phyloP scores from a whole-genome alignment of 1,140 invertebrate genomes.

The Coelopa frigida region DNA sequence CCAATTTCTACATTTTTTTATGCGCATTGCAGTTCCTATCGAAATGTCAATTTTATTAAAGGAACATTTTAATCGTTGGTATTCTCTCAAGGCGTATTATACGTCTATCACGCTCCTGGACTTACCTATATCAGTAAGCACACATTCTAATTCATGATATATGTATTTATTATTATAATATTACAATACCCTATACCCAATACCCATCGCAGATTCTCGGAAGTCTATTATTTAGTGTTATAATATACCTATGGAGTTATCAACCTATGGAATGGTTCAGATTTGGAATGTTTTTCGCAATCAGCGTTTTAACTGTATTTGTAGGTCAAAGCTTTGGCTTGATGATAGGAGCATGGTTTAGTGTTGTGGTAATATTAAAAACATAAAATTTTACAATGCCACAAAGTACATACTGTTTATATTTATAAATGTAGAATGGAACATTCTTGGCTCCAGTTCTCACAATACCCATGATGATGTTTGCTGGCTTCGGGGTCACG shows the following conservation, averaged over 20 bases:
- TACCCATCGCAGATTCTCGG: slow-evolving; percentile 54
- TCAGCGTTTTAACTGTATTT: slow-evolving; percentile 73
- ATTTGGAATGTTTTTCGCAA: slow-evolving; percentile 75
- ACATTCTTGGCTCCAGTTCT: slow-evolving; percentile 72
- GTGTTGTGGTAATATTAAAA: slow-evolving; percentile 61
- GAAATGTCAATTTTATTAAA: slow-evolving; percentile 86
- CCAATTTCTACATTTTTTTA: slow-evolving; percentile 2
- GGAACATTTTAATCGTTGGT: slow-evolving; percentile 95
- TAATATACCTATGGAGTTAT: slow-evolving; percentile 80
- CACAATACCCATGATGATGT: slow-evolving; percentile 81
- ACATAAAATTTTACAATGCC: no score
- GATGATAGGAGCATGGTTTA: slow-evolving; percentile 76
- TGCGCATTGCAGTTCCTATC: slow-evolving; percentile 68
- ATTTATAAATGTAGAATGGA: slow-evolving; percentile 72
- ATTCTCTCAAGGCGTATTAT: slow-evolving; percentile 89
- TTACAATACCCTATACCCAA: slow-evolving; percentile 3
- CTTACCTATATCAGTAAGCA: slow-evolving; percentile 62
- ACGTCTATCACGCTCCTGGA: slow-evolving; percentile 78
- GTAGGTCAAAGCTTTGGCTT: slow-evolving; percentile 85
- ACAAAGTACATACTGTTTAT: no score
- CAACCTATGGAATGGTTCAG: slow-evolving; percentile 70
- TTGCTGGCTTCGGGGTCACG: slow-evolving; percentile 73
- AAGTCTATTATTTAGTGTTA: slow-evolving; percentile 68
- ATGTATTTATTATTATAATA: no score
- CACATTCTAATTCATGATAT: not conserved